A percentile compares a stretch with the other conserved stretches of the same genome.
These are phyloP conservation scores for Sclerodermus sp. DNA, from an alignment of 2,888 invertebrate species.

Conservation along the genomic window DNA sequence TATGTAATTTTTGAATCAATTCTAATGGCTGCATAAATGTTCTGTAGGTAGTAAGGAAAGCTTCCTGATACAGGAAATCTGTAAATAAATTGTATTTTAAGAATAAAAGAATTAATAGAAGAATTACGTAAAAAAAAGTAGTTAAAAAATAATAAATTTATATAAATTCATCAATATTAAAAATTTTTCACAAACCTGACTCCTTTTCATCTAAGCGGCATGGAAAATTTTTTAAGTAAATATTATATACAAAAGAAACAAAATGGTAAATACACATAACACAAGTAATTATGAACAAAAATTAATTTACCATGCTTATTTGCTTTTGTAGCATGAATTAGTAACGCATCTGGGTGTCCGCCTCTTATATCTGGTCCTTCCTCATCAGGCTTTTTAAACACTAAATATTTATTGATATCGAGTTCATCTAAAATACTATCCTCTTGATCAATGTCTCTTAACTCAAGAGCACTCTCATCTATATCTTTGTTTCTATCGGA, in stretches of 20 bases:
- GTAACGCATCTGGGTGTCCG: slow-evolving; percentile 89
- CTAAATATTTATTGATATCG: slow-evolving; percentile 78
- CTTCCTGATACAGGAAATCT: slow-evolving; percentile 95
- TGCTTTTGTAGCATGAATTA: slow-evolving; percentile 94
- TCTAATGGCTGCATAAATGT: slow-evolving; percentile 90
- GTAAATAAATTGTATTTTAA: slow-evolving; percentile 35
- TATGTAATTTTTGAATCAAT: slow-evolving; percentile 82
- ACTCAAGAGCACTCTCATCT: slow-evolving; percentile 47
- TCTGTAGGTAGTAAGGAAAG: slow-evolving; percentile 96
- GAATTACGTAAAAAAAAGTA: slow-evolving; percentile 1
- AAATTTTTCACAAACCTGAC: slow-evolving; percentile 56
- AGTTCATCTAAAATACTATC: slow-evolving; percentile 69
- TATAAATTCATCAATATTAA: slow-evolving; percentile 6
- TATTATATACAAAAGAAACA: slow-evolving; percentile 19
- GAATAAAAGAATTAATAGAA: no score
- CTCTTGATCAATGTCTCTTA: slow-evolving; percentile 45
- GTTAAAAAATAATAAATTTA: no score
- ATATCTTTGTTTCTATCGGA: slow-evolving; percentile 28
- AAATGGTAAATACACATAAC: slow-evolving; percentile 16
- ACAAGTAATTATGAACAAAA: no score
- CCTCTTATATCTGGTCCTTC: slow-evolving; percentile 92
- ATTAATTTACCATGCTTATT: slow-evolving; percentile 72
- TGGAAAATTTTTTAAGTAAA: slow-evolving; percentile 10
- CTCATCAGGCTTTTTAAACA: slow-evolving; percentile 77
- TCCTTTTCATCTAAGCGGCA: slow-evolving; percentile 57